These are phyloP conservation scores for Leptinotarsa haldemani DNA, from an alignment of 2,888 invertebrate genomes.

Conservation along the genomic window DNA sequence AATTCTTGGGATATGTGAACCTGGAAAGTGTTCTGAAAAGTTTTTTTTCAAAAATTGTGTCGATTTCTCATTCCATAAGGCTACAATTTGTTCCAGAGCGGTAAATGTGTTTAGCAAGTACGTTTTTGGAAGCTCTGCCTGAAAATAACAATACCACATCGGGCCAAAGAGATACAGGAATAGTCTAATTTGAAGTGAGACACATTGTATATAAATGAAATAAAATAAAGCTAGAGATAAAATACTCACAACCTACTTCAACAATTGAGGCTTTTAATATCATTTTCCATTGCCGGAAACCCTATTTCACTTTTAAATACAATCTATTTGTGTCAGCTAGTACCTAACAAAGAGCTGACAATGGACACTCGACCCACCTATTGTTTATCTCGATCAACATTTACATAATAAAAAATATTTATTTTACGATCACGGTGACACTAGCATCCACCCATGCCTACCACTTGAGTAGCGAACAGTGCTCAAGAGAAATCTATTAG, in stretches of 20 bases:
- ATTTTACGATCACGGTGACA: conserved; percentile 34
- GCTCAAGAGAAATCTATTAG: conserved; percentile 7
- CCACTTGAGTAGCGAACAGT: conserved; percentile 23
- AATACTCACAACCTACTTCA: neutral
- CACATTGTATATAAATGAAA: no score
- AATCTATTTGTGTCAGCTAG: conserved; percentile 1
- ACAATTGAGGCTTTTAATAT: neutral
- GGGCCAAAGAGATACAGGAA: no score
- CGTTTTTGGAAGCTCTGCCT: no score
- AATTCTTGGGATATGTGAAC: no score
- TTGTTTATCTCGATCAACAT: conserved; percentile 39
- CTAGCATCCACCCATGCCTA: conserved; percentile 31
- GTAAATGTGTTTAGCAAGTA: no score
- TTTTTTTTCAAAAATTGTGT: no score
- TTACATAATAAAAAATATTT: conserved; percentile 39
- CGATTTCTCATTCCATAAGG: no score
- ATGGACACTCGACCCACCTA: conserved; percentile 36
- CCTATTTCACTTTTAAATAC: neutral
- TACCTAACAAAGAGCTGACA: conserved; percentile 31
- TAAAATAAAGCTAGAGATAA: no score
- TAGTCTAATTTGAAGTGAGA: no score
- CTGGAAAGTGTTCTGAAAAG: no score
- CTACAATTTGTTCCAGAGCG: no score
- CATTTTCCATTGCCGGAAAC: conserved; percentile 7
- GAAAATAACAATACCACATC: no score